These are phyloP conservation scores for Aviceda subcristata DNA, from an alignment of 2,113 vertebrate species.

Conservation along the genomic window DNA sequence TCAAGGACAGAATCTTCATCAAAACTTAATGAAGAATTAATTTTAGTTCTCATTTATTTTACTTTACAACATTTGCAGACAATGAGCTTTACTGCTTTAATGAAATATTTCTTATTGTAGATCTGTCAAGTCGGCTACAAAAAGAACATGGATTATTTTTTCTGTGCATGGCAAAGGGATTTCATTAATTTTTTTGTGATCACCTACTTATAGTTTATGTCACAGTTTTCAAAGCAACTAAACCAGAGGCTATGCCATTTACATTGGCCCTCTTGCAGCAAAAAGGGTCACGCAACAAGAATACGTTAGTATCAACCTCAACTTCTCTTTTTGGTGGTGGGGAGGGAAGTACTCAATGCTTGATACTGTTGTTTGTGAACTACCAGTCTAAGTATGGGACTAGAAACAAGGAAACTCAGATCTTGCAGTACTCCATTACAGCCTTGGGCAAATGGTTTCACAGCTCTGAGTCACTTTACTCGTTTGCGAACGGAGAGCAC, in stretches of 20 bases:
- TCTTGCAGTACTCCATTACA: not conserved
- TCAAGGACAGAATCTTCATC: not conserved
- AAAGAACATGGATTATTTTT: not conserved
- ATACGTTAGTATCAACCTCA: not conserved
- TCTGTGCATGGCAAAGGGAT: accelerated
- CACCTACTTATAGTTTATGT: not conserved
- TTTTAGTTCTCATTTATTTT: conserved; percentile 23
- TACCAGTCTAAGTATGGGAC: not conserved
- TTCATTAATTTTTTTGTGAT: not conserved
- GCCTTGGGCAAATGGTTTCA: not conserved
- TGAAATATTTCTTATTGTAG: not conserved
- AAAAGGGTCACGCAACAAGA: not conserved
- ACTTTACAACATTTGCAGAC: not conserved
- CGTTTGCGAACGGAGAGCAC: not conserved
- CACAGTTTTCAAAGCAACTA: not conserved
- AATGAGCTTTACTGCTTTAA: not conserved
- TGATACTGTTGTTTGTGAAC: not conserved
- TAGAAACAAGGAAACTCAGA: not conserved
- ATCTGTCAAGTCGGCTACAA: not conserved
- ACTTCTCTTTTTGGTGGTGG: not conserved
- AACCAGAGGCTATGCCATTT: not conserved
- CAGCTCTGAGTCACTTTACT: not conserved
- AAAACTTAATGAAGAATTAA: conserved; percentile 26
- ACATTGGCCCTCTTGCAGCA: not conserved
- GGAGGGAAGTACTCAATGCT: not conserved